Evolutionary conservation across 1,140 invertebrate species (phyloP).

Genomic region (Lordiphosa collinella): DNA sequence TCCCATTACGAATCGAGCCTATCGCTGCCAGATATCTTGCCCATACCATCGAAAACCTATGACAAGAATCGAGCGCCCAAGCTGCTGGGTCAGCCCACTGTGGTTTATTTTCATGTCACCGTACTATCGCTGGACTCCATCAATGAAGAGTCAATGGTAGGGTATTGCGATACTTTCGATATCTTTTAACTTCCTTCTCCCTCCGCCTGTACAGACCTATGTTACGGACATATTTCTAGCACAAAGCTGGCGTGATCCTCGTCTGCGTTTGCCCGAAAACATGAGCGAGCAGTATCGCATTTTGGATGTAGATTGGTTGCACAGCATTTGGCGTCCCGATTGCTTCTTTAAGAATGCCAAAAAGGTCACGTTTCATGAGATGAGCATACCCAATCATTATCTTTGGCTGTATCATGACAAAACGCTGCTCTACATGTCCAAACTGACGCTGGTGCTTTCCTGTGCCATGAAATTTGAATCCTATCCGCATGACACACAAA

Average conservation of each 20-base stretch:
- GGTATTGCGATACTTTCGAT: constrained; percentile 9
- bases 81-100: constrained; percentile 89
- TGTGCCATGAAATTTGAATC: constrained; percentile 97
- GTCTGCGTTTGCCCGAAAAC: constrained; percentile 91
- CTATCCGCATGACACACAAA: constrained; percentile 94
- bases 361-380: constrained; percentile 95
- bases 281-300: constrained; percentile 96
- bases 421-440: constrained; percentile 94
- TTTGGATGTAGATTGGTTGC: constrained; percentile 93
- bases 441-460: constrained; percentile 93
- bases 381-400: constrained; percentile 97
- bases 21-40: constrained; percentile 89
- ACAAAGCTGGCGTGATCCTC: constrained; percentile 93
- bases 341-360: constrained; percentile 97
- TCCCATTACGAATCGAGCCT: constrained; percentile 83
- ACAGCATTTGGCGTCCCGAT: constrained; percentile 94
- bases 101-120: constrained; percentile 94
- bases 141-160: constrained; percentile 95
- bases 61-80: constrained; percentile 94
- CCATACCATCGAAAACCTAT: constrained; percentile 90
- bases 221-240: constrained; percentile 95
- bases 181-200: neutral
- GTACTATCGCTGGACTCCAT: constrained; percentile 93
- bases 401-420: constrained; percentile 95
- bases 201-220: constrained; percentile 85